phyloP scores from a whole-genome alignment of 2,113 vertebrate species.

The Neodon shergylaensis region DNA sequence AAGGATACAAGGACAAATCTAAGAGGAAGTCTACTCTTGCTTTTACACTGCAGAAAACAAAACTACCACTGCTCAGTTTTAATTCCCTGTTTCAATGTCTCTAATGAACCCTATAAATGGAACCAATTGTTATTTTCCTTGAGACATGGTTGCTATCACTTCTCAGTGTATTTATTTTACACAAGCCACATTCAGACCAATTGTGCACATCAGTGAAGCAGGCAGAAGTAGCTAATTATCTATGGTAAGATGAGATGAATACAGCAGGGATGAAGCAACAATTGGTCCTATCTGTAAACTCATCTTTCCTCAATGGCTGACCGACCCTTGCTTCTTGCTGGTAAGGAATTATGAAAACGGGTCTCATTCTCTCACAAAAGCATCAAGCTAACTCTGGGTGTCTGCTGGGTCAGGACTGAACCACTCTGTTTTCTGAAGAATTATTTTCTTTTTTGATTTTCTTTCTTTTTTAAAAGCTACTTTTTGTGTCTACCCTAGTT shows the following conservation, averaged over 20 bases:
- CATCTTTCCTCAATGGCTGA: background rate
- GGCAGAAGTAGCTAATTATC: background rate
- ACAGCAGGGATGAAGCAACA: background rate
- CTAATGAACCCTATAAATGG: background rate
- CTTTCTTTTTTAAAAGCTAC: background rate
- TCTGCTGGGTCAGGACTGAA: background rate
- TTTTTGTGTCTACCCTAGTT: background rate
- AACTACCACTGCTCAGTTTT: background rate
- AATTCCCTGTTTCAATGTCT: background rate
- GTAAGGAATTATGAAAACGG: background rate
- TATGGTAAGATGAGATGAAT: background rate
- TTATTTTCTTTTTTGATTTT: background rate
- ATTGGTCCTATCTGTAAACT: background rate
- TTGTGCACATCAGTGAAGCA: background rate
- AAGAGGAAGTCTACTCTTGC: background rate
- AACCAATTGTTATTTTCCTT: slow-evolving; percentile 1
- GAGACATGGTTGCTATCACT: background rate
- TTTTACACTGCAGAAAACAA: background rate
- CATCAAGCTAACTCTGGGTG: background rate
- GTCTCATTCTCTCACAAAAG: background rate
- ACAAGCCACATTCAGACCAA: background rate
- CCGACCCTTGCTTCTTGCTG: background rate
- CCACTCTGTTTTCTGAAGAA: background rate
- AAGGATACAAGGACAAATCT: background rate
- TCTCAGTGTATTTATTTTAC: background rate